Conservation (phyloP, 2,113 vertebrate species). For the Amphilophus citrinellus region DNA sequence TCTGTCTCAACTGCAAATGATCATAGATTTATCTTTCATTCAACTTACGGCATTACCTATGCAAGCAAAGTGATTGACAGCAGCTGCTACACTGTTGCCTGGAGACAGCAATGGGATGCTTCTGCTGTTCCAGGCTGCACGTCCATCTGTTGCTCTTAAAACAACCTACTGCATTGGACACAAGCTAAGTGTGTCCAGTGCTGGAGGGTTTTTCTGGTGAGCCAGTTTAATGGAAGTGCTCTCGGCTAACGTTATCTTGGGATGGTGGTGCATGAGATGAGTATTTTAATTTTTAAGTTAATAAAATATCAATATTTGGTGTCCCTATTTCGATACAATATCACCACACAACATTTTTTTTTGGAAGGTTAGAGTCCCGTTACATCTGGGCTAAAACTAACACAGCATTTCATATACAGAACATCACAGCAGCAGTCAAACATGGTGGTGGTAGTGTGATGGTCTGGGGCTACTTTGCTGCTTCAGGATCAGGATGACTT, state of each 20-base stretch:
- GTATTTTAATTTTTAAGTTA: too few species aligned
- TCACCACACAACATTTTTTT: too few species aligned
- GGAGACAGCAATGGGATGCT: conserved; percentile 31
- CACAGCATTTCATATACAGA: neutral
- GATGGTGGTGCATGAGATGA: too few species aligned
- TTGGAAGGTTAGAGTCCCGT: neutral
- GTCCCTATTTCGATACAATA: too few species aligned
- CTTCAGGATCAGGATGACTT: neutral
- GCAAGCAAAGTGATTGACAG: conserved; percentile 10
- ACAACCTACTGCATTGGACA: neutral
- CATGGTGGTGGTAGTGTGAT: neutral
- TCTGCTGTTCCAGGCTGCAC: neutral
- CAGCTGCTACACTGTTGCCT: conserved; percentile 36
- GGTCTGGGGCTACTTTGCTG: neutral
- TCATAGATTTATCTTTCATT: neutral
- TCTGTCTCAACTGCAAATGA: neutral
- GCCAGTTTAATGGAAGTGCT: too few species aligned
- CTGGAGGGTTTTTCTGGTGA: too few species aligned
- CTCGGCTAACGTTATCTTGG: too few species aligned
- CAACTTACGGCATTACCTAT: conserved; percentile 19
- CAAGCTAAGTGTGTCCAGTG: too few species aligned
- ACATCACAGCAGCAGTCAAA: neutral
- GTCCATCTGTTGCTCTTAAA: neutral
- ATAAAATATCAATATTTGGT: too few species aligned
- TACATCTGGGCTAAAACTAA: neutral